Evolutionary conservation across 2,888 invertebrate genomes (phyloP), one percentile per base, ranked within the genome.

Genomic region (Endotricha flammealis): DNA sequence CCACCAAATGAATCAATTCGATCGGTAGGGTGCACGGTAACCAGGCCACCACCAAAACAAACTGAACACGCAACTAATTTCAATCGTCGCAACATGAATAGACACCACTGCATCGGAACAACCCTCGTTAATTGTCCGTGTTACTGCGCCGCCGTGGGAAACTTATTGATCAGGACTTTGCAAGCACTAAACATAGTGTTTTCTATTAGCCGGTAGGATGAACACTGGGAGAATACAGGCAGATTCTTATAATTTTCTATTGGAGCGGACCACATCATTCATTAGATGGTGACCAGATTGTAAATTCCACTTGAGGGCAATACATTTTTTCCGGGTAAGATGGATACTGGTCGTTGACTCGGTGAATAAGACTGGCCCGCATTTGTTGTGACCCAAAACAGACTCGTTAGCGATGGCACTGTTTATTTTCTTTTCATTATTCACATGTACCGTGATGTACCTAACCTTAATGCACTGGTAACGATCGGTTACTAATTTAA

Each of bases 101-200:
- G 41, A 41, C 44, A 36, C 36, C 38, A 38, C 44, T 33, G 31
- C 42, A 42, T 49, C 37, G 37, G 47, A 11, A 41, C 46, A 47
- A 57, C 63, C 57, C 56, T 59, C 59, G 41, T 46, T 61, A 68
- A 50, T 40, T 46, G 52, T 63, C 49, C 50, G 73, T 72, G 68
- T 76, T 73, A 73, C 66, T 74, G 75, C 76, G 76, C 73, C 66
- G 71, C 47, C 65, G 79, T 76, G 70, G 64, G 73, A 71, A 74
- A 46, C 52, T 57, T 82, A 86, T 86, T 67, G 85, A 86, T 85
- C 75, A 71, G 60, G 60, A 62, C 48, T 44, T 53, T 50, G 55
- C n/a, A n/a, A n/a, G n/a, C n/a, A n/a, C n/a, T n/a, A n/a, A n/a
- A n/a, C n/a, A n/a, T 55, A 48, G 47, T 69, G 73, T 63, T 68